Conservation (phyloP, 2,888 invertebrate species). For the Dicranocentrus wangi region DNA sequence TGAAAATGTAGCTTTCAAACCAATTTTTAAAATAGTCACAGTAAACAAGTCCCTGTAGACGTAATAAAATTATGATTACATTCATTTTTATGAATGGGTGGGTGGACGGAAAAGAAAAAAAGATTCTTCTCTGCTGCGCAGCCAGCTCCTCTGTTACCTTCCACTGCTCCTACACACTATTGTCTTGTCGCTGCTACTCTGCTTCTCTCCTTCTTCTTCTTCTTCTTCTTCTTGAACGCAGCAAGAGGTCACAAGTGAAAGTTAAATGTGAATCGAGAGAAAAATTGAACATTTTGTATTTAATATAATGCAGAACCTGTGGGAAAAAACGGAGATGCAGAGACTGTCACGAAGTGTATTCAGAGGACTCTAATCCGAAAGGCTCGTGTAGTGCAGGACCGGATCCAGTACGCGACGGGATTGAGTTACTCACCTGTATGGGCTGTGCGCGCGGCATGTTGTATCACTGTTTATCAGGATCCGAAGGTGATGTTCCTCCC, state of each 20-base stretch:
- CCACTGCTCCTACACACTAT: constrained; percentile 1
- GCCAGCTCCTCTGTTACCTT: constrained; percentile 13
- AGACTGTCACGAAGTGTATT: constrained; percentile 79
- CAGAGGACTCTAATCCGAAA: constrained; percentile 87
- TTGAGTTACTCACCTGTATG: constrained; percentile 88
- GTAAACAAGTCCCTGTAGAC: too few relatives aligned
- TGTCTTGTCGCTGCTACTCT: constrained; percentile 22
- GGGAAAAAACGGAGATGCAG: constrained; percentile 75
- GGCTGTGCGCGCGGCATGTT: constrained; percentile 90
- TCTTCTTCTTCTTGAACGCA: constrained; percentile 20
- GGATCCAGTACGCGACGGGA: constrained; percentile 79
- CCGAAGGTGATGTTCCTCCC: constrained; percentile 89
- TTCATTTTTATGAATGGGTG: neutral
- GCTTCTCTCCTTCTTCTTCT: constrained; percentile 13
- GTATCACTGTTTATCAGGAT: constrained; percentile 90
- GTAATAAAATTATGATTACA: too few relatives aligned
- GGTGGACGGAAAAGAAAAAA: constrained; percentile 21
- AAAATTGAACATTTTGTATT: constrained; percentile 32
- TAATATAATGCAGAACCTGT: constrained; percentile 68
- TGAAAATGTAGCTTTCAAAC: too few relatives aligned
- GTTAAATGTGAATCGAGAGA: constrained; percentile 12
- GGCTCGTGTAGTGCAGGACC: constrained; percentile 80
- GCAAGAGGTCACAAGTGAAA: constrained; percentile 20
- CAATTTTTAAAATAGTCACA: too few relatives aligned
- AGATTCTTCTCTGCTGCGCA: constrained; percentile 11